These are phyloP conservation scores for Strongylocentrotus purpuratus DNA, from an alignment of 35 echinoderm and acorn worm genomes.

Conservation along the genomic window DNA sequence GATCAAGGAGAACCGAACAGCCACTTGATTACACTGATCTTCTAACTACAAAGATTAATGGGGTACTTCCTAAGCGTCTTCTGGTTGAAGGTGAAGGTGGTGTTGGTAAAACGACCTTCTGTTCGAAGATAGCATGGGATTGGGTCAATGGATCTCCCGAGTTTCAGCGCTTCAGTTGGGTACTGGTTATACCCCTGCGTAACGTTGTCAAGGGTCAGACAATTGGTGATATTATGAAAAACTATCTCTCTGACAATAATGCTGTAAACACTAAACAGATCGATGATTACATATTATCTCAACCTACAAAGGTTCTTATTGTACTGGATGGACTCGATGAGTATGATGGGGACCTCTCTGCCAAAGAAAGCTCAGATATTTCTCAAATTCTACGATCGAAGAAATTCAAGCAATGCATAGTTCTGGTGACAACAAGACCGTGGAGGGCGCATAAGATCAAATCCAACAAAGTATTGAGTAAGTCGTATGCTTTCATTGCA, in stretches of 20 bases:
- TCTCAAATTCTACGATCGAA: background rate
- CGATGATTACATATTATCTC: background rate
- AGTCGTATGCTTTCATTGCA: background rate
- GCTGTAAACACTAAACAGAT: background rate
- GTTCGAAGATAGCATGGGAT: background rate
- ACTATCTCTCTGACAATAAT: background rate
- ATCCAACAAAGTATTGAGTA: background rate
- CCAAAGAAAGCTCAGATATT: background rate
- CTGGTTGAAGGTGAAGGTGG: conserved; percentile 6
- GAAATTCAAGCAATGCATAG: background rate
- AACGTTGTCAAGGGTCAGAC: background rate
- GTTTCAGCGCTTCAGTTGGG: background rate
- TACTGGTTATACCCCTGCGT: background rate
- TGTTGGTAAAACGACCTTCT: background rate
- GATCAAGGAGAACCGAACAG: background rate
- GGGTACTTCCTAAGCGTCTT: background rate
- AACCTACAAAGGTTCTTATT: background rate
- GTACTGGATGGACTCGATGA: background rate
- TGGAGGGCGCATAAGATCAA: background rate
- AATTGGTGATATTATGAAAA: background rate
- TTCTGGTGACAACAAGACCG: background rate
- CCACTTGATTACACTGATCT: background rate
- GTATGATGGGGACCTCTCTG: background rate
- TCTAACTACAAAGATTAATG: background rate
- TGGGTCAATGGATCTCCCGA: background rate